A percentile compares a stretch with the other conserved stretches of the same genome.
Evolutionary conservation across 2,113 vertebrate species (phyloP).

Genomic region (Setophaga petechia): DNA sequence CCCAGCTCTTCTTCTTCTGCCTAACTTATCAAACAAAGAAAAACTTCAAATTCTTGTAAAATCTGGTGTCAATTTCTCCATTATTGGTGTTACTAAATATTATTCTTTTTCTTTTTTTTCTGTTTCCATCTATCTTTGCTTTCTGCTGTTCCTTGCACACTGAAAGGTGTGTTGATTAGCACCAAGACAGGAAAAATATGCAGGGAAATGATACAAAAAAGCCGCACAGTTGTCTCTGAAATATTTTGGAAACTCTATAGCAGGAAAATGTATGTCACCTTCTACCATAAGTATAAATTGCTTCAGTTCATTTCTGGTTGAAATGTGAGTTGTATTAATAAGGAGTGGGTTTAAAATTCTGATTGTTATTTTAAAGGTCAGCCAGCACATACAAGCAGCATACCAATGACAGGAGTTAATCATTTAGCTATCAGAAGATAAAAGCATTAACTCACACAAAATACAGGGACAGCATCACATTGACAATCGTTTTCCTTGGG

Average conservation of each 20-base stretch:
- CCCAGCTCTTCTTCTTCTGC: not conserved
- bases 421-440: not conserved
- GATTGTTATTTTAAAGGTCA: constrained; percentile 2
- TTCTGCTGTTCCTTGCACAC: not conserved
- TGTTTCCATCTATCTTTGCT: not conserved
- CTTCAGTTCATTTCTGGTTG: not conserved
- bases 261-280: not conserved
- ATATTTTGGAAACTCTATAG: constrained; percentile 19
- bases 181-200: not conserved
- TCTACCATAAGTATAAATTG: not conserved
- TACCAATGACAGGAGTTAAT: not conserved
- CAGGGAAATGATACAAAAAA: not conserved
- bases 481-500: not conserved
- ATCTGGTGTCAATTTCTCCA: not conserved
- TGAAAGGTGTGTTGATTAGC: not conserved
- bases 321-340: not conserved
- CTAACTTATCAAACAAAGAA: not conserved
- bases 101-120: not conserved
- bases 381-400: not conserved
- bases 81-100: not conserved
- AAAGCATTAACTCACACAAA: not conserved
- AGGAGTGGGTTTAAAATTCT: constrained; percentile 14
- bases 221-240: not conserved
- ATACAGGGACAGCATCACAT: not conserved
- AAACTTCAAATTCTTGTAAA: not conserved